Conservation (phyloP, 2,888 invertebrate species). For the Crossocerus cetratus region DNA sequence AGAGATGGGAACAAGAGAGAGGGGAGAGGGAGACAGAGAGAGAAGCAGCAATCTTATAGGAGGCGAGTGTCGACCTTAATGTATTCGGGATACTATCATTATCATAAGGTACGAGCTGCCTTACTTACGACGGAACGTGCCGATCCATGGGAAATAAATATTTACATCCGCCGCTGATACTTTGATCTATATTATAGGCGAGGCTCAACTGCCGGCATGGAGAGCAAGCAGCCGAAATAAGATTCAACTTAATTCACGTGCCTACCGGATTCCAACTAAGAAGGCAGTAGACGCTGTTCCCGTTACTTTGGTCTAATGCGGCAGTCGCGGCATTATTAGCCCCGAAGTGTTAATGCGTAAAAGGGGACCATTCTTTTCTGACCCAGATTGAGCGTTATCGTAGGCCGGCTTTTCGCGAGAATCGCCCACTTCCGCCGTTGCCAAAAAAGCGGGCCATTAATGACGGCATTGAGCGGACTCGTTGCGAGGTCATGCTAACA, state of each 20-base stretch:
- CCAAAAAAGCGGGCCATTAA: conserved; percentile 30
- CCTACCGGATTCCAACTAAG: too few species aligned
- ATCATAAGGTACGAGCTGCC: conserved; percentile 8
- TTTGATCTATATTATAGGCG: conserved; percentile 3
- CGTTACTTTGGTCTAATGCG: too few species aligned
- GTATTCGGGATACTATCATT: conserved; percentile 12
- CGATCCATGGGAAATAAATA: conserved; percentile 6
- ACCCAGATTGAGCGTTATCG: neutral
- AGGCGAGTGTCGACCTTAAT: neutral
- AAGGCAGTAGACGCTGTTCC: too few species aligned
- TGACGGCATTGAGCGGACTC: conserved; percentile 39
- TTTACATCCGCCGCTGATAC: conserved; percentile 8
- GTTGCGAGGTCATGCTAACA: conserved; percentile 6
- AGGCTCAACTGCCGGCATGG: too few species aligned
- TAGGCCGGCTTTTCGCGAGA: conserved; percentile 22
- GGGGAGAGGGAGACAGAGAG: too few species aligned
- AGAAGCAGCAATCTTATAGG: neutral
- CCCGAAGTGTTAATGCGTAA: too few species aligned
- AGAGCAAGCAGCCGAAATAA: too few species aligned
- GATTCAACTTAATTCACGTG: too few species aligned
- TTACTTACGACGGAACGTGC: conserved; percentile 4
- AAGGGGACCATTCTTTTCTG: neutral
- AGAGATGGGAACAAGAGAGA: too few species aligned
- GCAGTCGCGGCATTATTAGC: too few species aligned
- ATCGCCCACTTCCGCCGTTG: conserved; percentile 22